Percentiles rank a stretch among this genome's conserved stretches.
Conservation (phyloP, 1,140 invertebrate genomes). For the Galendromus occidentalis region DNA sequence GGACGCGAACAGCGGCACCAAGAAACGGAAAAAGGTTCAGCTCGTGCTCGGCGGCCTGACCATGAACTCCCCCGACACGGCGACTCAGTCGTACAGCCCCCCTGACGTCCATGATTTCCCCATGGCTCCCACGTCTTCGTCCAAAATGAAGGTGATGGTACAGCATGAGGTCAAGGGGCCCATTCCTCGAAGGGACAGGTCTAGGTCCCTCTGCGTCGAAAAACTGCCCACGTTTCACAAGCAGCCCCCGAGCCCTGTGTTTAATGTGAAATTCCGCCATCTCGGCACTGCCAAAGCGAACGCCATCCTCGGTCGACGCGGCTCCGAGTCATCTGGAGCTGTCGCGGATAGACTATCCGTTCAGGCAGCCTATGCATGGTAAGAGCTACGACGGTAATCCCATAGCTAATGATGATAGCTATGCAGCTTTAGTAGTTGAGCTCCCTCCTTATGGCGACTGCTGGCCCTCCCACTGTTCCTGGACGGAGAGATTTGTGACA, state of each 20-base stretch:
- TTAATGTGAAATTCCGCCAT: conserved; percentile 4
- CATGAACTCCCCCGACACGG: conserved; percentile 1
- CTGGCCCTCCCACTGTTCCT: too few species aligned
- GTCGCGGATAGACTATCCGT: not conserved
- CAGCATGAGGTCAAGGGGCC: conserved; percentile 7
- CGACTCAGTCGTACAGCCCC: conserved; percentile 1
- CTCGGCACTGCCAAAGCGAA: conserved; percentile 5
- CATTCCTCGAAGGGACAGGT: conserved; percentile 22
- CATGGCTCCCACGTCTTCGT: conserved; percentile 9
- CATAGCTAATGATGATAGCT: not conserved
- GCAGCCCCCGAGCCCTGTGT: conserved; percentile 8
- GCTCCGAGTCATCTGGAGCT: not conserved
- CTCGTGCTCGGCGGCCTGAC: conserved; percentile 10
- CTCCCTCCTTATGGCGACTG: too few species aligned
- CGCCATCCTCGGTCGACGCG: conserved; percentile 2
- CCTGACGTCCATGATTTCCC: conserved; percentile 9
- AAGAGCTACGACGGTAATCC: not conserved
- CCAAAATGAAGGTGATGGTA: not conserved
- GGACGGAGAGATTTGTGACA: too few species aligned
- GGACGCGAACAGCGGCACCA: conserved; percentile 10
- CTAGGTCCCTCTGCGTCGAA: conserved; percentile 23
- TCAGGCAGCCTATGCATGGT: conserved; percentile 9
- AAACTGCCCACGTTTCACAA: conserved; percentile 13
- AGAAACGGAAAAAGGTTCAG: conserved; percentile 11
- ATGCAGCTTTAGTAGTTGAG: too few species aligned